A percentile compares a stretch with the other conserved stretches of the same genome.
phyloP scores from a whole-genome alignment of 2,888 invertebrate genomes.

The Nymphalis polychloros region DNA sequence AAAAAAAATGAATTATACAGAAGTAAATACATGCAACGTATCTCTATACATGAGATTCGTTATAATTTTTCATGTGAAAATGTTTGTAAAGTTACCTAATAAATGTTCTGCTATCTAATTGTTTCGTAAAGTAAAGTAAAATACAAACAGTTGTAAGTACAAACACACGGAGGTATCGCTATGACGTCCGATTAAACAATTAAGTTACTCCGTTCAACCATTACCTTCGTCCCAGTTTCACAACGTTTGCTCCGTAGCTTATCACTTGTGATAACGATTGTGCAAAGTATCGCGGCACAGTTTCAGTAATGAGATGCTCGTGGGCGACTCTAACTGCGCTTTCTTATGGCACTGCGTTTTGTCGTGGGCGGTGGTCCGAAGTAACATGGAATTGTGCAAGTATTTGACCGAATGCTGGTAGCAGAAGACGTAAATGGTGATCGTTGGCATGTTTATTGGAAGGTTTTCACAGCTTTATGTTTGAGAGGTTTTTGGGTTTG shows the following conservation, averaged over 20 bases:
- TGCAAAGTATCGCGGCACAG: slow-evolving; percentile 40
- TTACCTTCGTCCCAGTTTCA: slow-evolving; percentile 46
- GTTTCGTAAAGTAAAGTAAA: neutral
- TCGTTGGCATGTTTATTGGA: slow-evolving; percentile 18
- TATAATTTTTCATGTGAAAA: too few relatives aligned
- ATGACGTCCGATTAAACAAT: slow-evolving; percentile 27
- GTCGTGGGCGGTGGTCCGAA: slow-evolving; percentile 20
- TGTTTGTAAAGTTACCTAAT: too few relatives aligned
- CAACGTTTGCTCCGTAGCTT: slow-evolving; percentile 45
- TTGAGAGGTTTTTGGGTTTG: slow-evolving; percentile 1
- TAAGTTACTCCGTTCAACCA: slow-evolving; percentile 35
- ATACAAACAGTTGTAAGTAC: neutral
- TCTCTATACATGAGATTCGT: too few relatives aligned
- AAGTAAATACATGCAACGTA: too few relatives aligned
- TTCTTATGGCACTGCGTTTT: slow-evolving; percentile 21
- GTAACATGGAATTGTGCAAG: slow-evolving; percentile 16
- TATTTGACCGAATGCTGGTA: slow-evolving; percentile 11
- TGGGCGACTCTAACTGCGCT: slow-evolving; percentile 33
- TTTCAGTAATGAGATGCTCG: slow-evolving; percentile 19
- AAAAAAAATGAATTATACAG: too few relatives aligned
- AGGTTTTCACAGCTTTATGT: slow-evolving; percentile 2
- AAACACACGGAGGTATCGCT: neutral
- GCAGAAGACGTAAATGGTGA: slow-evolving; percentile 11
- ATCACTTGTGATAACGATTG: slow-evolving; percentile 47
- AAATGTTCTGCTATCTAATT: neutral